Evolutionary conservation across 2,888 invertebrate species (phyloP).

Genomic region (Rhagonycha fulva): DNA sequence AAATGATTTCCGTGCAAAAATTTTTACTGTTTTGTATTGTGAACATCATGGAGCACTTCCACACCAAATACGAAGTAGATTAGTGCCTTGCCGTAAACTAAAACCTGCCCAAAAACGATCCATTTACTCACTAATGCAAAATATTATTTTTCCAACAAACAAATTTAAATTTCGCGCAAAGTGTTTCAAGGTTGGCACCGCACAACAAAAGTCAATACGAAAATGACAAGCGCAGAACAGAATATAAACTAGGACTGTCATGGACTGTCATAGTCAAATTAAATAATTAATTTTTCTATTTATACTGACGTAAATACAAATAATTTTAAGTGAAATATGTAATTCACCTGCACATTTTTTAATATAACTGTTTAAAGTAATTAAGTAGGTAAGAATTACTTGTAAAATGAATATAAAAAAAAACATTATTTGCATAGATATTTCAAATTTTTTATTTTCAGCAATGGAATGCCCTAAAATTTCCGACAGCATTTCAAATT

Average conservation of each 20-base stretch:
- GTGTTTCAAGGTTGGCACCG: background rate
- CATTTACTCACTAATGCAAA: no score
- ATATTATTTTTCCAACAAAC: background rate
- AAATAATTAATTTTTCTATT: background rate
- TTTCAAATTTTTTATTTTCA: background rate
- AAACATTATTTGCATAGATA: background rate
- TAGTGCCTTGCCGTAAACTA: no score
- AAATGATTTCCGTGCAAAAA: no score
- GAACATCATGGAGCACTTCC: no score
- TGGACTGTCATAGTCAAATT: background rate
- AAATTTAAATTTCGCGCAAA: background rate
- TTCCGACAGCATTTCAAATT: background rate
- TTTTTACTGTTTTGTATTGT: no score
- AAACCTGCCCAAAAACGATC: no score
- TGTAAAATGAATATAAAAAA: background rate
- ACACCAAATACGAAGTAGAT: no score
- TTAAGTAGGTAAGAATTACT: background rate
- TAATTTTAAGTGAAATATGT: background rate
- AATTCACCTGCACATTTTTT: background rate
- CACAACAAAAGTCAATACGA: slow-evolving; percentile 9
- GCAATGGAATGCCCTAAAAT: background rate
- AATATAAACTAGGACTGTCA: background rate
- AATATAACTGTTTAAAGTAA: background rate
- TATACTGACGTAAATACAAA: background rate
- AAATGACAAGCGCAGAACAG: slow-evolving; percentile 5